Percentiles rank a stretch among this genome's conserved stretches.
phyloP scores from a whole-genome alignment of 2,113 vertebrate species.

The Natator depressus region DNA sequence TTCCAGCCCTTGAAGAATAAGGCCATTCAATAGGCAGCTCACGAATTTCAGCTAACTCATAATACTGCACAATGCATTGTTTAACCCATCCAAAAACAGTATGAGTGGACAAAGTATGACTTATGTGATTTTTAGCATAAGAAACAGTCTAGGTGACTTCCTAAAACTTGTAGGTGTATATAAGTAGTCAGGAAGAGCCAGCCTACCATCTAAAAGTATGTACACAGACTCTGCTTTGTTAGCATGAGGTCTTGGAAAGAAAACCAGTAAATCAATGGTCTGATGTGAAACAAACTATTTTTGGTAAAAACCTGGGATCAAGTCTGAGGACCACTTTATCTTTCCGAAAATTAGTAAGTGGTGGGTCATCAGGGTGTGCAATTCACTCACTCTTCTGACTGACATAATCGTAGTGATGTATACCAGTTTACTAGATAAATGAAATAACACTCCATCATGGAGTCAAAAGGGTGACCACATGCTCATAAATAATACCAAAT shows the following conservation, averaged over 20 bases:
- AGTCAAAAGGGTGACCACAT: neutral
- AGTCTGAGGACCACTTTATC: too few relatives aligned
- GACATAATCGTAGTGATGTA: too few relatives aligned
- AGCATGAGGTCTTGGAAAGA: too few relatives aligned
- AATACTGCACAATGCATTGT: neutral
- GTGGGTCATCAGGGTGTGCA: too few relatives aligned
- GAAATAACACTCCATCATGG: too few relatives aligned
- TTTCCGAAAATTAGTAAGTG: too few relatives aligned
- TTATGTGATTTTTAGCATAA: neutral
- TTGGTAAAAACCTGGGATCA: too few relatives aligned
- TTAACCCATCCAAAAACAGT: neutral
- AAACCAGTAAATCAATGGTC: too few relatives aligned
- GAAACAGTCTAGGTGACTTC: too few relatives aligned
- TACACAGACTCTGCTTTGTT: neutral
- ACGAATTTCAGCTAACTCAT: neutral
- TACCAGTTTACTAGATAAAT: too few relatives aligned
- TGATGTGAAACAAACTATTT: too few relatives aligned
- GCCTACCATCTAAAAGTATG: neutral
- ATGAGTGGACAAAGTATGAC: neutral
- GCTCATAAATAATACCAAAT: neutral
- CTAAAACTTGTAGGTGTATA: neutral
- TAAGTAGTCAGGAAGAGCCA: neutral
- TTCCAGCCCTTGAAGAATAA: neutral
- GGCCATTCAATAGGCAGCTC: neutral
- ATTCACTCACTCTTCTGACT: too few relatives aligned